A percentile compares a stretch with the other conserved stretches of the same genome.
These are phyloP conservation scores for Conus canariensis DNA, from an alignment of 2,888 invertebrate genomes.

Conservation along the genomic window DNA sequence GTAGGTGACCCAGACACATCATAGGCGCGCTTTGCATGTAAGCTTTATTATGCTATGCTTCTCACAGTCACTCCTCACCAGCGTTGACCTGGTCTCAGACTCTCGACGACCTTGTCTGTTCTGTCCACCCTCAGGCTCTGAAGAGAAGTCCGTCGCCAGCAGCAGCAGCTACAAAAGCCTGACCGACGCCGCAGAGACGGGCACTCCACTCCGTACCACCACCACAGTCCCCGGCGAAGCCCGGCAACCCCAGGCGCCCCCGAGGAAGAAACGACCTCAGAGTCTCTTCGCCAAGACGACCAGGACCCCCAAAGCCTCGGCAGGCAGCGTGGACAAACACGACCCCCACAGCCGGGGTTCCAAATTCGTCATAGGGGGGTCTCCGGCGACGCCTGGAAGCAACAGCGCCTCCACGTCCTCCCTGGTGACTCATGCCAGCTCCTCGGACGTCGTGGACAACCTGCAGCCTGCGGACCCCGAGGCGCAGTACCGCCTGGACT, in stretches of 20 bases:
- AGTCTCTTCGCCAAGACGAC: slow-evolving; percentile 25
- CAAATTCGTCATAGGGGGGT: slow-evolving; percentile 21
- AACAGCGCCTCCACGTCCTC: slow-evolving; percentile 22
- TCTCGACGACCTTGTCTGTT: background rate
- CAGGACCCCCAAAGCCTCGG: background rate
- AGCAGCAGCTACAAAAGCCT: slow-evolving; percentile 25
- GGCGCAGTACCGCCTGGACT: slow-evolving; percentile 67
- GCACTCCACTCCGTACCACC: background rate
- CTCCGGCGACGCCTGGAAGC: background rate
- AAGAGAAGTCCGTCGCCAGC: background rate
- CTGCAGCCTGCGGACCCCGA: slow-evolving; percentile 52
- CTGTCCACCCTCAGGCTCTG: background rate
- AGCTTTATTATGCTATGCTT: no score
- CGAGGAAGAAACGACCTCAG: slow-evolving; percentile 35
- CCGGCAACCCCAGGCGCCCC: background rate
- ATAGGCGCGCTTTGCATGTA: no score
- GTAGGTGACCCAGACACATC: no score
- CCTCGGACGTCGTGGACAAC: slow-evolving; percentile 44
- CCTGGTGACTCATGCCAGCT: background rate
- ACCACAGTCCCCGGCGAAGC: background rate
- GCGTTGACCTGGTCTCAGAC: no score
- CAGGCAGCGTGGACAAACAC: slow-evolving; percentile 23
- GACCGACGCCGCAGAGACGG: background rate
- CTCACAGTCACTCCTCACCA: no score
- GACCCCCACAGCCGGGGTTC: background rate